A percentile compares a stretch with the other conserved stretches of the same genome.
Evolutionary conservation across 2,113 vertebrate genomes (phyloP).

Genomic region (Neolamprologus sp.): DNA sequence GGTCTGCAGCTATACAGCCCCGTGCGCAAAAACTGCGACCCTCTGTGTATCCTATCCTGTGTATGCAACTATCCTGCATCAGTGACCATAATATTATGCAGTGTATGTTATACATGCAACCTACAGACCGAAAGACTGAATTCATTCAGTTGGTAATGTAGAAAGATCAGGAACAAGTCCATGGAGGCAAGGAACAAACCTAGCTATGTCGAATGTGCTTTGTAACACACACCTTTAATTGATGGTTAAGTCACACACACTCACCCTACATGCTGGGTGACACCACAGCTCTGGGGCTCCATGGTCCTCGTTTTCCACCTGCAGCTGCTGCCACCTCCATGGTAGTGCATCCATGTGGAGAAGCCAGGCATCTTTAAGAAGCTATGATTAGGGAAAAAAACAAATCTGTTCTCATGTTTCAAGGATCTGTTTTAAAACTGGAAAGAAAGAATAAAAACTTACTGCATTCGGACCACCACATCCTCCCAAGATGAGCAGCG

Average conservation of each 20-base stretch:
- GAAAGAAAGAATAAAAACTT: conserved; percentile 46
- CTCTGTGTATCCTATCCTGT: background rate
- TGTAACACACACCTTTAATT: background rate
- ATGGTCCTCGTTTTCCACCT: conserved; percentile 94
- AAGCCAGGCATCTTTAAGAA: conserved; percentile 96
- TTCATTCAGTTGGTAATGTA: background rate
- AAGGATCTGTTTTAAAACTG: background rate
- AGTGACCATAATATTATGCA: background rate
- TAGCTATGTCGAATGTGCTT: background rate
- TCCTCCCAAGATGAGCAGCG: conserved; percentile 90
- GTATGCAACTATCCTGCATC: background rate
- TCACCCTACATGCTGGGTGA: conserved; percentile 92
- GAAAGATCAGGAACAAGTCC: background rate
- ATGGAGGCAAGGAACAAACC: background rate
- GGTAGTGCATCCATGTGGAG: conserved; percentile 81
- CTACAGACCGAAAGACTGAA: background rate
- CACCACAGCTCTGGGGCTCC: conserved; percentile 96
- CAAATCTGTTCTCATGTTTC: background rate
- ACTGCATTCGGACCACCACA: conserved; percentile 98
- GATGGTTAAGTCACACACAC: conserved; percentile 10
- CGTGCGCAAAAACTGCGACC: background rate
- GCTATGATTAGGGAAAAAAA: conserved; percentile 52
- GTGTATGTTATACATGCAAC: background rate
- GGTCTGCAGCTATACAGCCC: background rate
- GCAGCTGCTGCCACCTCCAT: conserved; percentile 93